Conservation (phyloP, 2,888 invertebrate species). For the Orchestes rusci region DNA sequence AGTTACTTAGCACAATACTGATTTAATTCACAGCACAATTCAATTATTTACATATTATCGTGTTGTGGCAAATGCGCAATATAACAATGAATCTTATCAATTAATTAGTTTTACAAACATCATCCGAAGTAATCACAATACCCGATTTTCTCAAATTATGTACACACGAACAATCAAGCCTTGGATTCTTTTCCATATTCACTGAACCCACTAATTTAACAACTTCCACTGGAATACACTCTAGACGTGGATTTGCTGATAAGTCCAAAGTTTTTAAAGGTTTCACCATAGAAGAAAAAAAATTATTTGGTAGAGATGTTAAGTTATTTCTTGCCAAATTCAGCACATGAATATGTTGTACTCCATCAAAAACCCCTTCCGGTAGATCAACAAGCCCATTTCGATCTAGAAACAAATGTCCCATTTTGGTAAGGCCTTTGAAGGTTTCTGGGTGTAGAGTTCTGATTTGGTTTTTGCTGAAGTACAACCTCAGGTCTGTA, state of each 20-base stretch:
- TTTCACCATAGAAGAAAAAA: slow-evolving; percentile 14
- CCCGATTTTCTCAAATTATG: too few species aligned
- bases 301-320: slow-evolving; percentile 16
- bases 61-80: too few species aligned
- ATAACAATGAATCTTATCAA: too few species aligned
- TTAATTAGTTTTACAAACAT: too few species aligned
- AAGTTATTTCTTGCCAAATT: slow-evolving; percentile 26
- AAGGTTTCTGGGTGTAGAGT: slow-evolving; percentile 28
- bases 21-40: too few species aligned
- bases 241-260: slow-evolving; percentile 24
- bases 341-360: slow-evolving; percentile 24
- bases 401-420: slow-evolving; percentile 32
- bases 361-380: slow-evolving; percentile 22
- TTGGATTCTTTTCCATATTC: slow-evolving; percentile 18
- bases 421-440: slow-evolving; percentile 24
- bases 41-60: too few species aligned
- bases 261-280: slow-evolving; percentile 24
- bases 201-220: slow-evolving; percentile 19
- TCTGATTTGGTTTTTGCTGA: slow-evolving; percentile 32
- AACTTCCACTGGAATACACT: slow-evolving; percentile 25
- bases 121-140: too few species aligned
- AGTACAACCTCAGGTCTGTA: slow-evolving; percentile 27
- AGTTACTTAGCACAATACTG: too few species aligned
- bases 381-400: slow-evolving; percentile 28
- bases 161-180: too few species aligned